Evolutionary conservation across 2,113 vertebrate species (phyloP).

Genomic region (Chloebia gouldiae): DNA sequence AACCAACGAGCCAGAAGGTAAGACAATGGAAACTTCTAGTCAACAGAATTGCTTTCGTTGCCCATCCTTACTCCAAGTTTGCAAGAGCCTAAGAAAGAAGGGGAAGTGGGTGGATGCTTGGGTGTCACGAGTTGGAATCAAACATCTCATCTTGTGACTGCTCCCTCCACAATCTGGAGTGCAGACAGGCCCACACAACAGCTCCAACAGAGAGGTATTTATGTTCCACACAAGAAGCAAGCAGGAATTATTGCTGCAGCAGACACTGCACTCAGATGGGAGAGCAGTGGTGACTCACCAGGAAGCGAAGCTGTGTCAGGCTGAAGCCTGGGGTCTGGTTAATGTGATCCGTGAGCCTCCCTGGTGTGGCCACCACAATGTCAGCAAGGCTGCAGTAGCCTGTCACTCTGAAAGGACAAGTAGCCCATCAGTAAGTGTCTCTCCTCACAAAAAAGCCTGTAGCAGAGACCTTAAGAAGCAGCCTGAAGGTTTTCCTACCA

Average conservation of each 20-base stretch:
- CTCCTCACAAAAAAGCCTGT: background rate
- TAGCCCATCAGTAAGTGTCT: background rate
- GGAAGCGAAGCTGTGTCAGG: constrained; percentile 87
- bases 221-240: background rate
- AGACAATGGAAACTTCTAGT: background rate
- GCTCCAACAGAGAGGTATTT: background rate
- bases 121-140: background rate
- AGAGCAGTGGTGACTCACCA: constrained; percentile 76
- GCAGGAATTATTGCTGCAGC: background rate
- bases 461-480: background rate
- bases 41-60: background rate
- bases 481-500: background rate
- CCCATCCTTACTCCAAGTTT: background rate
- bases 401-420: constrained; percentile 60
- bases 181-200: background rate
- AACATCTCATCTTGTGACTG: background rate
- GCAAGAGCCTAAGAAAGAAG: background rate
- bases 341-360: constrained; percentile 93
- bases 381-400: constrained; percentile 84
- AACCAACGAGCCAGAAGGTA: background rate
- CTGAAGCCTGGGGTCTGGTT: constrained; percentile 83
- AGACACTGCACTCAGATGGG: background rate
- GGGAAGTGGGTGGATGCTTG: background rate
- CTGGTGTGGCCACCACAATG: constrained; percentile 91
- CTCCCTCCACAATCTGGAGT: background rate